phyloP scores from a whole-genome alignment of 2,113 vertebrate genomes.

The Lamprotornis superbus region DNA sequence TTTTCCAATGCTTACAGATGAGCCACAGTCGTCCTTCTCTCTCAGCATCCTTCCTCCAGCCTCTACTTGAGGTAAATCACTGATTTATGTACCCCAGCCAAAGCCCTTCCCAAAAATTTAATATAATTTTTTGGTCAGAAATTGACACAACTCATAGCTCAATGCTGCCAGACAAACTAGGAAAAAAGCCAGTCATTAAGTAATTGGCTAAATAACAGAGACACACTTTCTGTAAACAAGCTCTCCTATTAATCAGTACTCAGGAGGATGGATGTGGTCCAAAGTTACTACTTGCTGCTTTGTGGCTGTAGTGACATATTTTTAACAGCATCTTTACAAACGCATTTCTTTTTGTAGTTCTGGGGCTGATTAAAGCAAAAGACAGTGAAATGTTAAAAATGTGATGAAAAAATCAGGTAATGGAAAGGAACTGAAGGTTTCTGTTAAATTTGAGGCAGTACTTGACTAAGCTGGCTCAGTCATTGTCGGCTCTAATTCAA shows the following conservation, averaged over 20 bases:
- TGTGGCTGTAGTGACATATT: background rate
- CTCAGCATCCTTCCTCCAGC: background rate
- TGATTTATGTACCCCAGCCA: background rate
- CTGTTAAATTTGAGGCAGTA: background rate
- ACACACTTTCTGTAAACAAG: background rate
- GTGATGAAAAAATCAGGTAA: background rate
- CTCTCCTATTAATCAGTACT: background rate
- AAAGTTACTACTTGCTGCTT: background rate
- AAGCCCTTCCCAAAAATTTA: background rate
- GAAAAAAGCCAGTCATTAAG: background rate
- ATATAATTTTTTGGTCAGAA: background rate
- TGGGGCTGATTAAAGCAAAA: background rate
- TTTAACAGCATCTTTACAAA: background rate
- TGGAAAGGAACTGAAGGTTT: background rate
- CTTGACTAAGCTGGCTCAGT: background rate
- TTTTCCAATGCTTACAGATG: background rate
- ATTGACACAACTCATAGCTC: background rate
- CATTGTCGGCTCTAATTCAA: background rate
- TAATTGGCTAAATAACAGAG: slow-evolving; percentile 21
- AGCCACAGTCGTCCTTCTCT: background rate
- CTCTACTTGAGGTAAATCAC: background rate
- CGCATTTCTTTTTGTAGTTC: background rate
- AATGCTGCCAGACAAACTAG: background rate
- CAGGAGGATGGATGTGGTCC: background rate
- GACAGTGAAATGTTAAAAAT: background rate